Base-by-base conservation (phyloP, 1,140 invertebrate genomes). In the Contarinia nasturtii region DNA sequence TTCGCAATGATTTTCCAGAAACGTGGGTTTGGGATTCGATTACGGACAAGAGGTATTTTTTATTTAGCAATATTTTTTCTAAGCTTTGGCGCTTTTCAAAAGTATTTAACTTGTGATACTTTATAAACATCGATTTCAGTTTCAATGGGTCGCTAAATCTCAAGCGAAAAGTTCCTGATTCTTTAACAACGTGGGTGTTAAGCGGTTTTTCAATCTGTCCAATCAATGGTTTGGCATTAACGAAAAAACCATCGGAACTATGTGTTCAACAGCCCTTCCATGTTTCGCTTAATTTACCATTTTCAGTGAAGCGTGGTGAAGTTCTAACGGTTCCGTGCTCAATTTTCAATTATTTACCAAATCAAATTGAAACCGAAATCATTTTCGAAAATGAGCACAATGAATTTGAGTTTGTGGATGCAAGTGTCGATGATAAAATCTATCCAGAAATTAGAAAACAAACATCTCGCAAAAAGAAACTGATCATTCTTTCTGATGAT, bases 161-260 rank as follows among this genome's bases (percentile, higher is more conserved):
- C 38, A 46, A 38, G 0, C 59, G 57, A 38, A 64, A 60, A 45
- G 79, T 90, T 22, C 93, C 93, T 1, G 81, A 89, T 51, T 85
- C 86, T 0, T 87, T 96, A 10, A 94, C 88, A 0, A 88, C 86
- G 1, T 97, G 92, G 90, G 72, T 86, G 17, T 72, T 96, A 0
- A 86, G 83, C 33, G 94, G 86, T 1, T 98, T 98, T 61, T 88
- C 93, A 1, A 68, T 97, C 36, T 86, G 91, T 65, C 70, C 81
- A 1, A 67, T 80, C 7, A 67, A 79, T 47, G 94, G 93, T 17
- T 70, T 98, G 1, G 90, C 87, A 2, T 67, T 97, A 3, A 77
- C 85, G 11, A 64, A 78, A 44, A 58, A 68, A 49, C 69, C 81
- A 17, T 73, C 76, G 53, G 83, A 83, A 74, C 63, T 96, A 21